Percentiles rank a stretch among this genome's conserved stretches.
These are phyloP conservation scores for Lypha dubia DNA, from an alignment of 2,888 invertebrate genomes.

Conservation along the genomic window DNA sequence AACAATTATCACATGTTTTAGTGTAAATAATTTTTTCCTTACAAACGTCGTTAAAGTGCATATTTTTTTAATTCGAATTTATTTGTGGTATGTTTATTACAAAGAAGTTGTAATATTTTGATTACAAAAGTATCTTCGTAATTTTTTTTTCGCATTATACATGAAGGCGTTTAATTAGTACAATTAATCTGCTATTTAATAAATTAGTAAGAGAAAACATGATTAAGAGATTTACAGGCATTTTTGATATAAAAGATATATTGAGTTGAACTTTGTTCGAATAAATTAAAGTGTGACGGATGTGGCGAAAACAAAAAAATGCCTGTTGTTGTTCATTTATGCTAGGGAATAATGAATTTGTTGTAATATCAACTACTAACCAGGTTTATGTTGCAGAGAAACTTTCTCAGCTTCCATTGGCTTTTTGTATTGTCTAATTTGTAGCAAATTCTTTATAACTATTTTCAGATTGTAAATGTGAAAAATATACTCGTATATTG, in stretches of 20 bases:
- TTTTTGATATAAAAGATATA: slow-evolving; percentile 17
- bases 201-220: slow-evolving; percentile 69
- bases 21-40: slow-evolving; percentile 1
- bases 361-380: too few relatives aligned
- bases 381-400: too few relatives aligned
- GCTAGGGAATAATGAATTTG: too few relatives aligned
- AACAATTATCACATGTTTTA: not conserved
- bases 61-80: slow-evolving; percentile 72
- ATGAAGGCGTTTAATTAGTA: slow-evolving; percentile 80
- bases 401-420: too few relatives aligned
- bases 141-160: slow-evolving; percentile 24
- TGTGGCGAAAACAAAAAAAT: not conserved
- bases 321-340: not conserved
- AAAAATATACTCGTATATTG: too few relatives aligned
- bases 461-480: too few relatives aligned
- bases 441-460: too few relatives aligned
- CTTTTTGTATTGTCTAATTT: too few relatives aligned
- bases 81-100: slow-evolving; percentile 50
- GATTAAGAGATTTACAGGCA: slow-evolving; percentile 67
- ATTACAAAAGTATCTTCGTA: slow-evolving; percentile 58
- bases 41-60: slow-evolving; percentile 36
- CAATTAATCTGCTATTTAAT: slow-evolving; percentile 82
- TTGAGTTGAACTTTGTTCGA: slow-evolving; percentile 54
- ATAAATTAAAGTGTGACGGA: slow-evolving; percentile 37
- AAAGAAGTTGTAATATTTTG: slow-evolving; percentile 67